Percentiles rank a stretch among this genome's conserved stretches.
phyloP scores from a whole-genome alignment of 2,113 vertebrate genomes.

The Triplophysa tibetana region DNA sequence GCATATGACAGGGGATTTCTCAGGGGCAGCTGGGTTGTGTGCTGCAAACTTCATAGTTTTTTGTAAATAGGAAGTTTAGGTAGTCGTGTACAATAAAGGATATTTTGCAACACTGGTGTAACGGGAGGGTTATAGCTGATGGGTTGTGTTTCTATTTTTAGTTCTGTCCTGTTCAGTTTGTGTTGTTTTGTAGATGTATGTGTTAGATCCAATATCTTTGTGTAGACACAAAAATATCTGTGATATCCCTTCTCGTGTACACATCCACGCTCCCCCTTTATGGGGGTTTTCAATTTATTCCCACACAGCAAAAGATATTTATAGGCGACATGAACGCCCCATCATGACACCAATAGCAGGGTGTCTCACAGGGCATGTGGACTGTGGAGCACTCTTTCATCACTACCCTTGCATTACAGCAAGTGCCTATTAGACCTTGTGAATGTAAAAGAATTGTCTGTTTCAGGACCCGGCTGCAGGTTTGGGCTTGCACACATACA shows the following conservation, averaged over 20 bases:
- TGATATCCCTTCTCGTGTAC: slow-evolving; percentile 39
- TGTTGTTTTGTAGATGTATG: background rate
- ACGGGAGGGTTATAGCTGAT: no score
- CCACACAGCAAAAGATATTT: slow-evolving; percentile 78
- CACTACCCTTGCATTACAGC: background rate
- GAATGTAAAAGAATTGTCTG: background rate
- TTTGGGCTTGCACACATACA: slow-evolving; percentile 19
- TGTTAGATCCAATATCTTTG: background rate
- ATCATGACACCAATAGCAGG: slow-evolving; percentile 9
- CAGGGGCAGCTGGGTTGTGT: no score
- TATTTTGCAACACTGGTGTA: no score
- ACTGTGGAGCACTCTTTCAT: slow-evolving; percentile 4
- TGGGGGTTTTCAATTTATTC: slow-evolving; percentile 68
- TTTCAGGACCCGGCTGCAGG: background rate
- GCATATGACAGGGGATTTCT: background rate
- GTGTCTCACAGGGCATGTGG: background rate
- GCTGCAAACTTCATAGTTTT: no score
- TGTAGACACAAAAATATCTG: slow-evolving; percentile 7
- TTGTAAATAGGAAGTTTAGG: no score
- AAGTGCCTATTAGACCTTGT: background rate
- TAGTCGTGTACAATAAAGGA: no score
- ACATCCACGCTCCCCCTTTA: slow-evolving; percentile 60
- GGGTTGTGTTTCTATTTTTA: no score
- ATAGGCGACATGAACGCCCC: slow-evolving; percentile 61
- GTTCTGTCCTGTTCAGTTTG: background rate